phyloP scores from a whole-genome alignment of 1,140 invertebrate genomes.

The Drosophila erecta region DNA sequence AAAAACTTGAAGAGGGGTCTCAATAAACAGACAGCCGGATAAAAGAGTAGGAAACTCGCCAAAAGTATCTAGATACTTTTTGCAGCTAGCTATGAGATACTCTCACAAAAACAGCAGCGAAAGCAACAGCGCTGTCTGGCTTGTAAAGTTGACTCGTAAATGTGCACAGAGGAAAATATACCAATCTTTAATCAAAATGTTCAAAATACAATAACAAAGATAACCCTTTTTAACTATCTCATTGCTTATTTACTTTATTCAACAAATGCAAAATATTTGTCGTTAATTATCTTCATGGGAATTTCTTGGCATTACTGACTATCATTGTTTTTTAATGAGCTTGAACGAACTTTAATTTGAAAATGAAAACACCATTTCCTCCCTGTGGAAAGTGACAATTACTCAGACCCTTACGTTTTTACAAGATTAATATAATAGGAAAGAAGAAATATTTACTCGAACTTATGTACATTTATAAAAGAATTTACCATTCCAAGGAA shows the following conservation, averaged over 20 bases:
- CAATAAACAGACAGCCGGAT: conserved; percentile 28
- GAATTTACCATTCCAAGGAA: neutral
- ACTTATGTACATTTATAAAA: too few species aligned
- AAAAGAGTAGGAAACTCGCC: conserved; percentile 8
- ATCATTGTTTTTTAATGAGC: too few species aligned
- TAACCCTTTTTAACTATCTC: too few species aligned
- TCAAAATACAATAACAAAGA: neutral
- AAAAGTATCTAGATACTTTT: conserved; percentile 41
- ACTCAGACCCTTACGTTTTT: too few species aligned
- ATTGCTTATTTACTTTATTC: too few species aligned
- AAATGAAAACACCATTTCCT: neutral
- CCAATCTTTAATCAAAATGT: neutral
- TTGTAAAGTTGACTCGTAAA: conserved; percentile 61
- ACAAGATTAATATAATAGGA: too few species aligned
- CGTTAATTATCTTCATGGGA: too few species aligned
- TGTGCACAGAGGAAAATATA: conserved; percentile 31
- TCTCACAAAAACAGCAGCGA: conserved; percentile 38
- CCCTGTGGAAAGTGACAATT: too few species aligned
- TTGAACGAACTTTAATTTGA: too few species aligned
- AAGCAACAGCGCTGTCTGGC: conserved; percentile 43
- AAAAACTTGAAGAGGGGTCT: conserved; percentile 6
- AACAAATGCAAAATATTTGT: too few species aligned
- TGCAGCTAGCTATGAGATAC: conserved; percentile 27
- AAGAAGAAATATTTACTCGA: too few species aligned
- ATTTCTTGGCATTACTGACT: too few species aligned